Evolutionary conservation across 2,888 invertebrate species (phyloP).

Genomic region (Halocaridina rubra): DNA sequence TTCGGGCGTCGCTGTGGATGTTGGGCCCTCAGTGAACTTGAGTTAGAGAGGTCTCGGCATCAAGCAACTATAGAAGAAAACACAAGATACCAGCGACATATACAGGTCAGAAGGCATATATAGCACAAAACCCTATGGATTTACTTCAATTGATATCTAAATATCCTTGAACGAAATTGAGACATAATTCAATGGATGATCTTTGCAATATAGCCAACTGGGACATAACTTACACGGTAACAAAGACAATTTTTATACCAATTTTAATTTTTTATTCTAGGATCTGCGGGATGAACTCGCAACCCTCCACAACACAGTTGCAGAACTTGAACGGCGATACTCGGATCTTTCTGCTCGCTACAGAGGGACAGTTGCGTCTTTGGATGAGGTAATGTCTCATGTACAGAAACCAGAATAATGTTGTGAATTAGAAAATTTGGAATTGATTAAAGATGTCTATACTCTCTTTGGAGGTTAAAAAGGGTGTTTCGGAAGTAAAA

Average conservation of each 20-base stretch:
- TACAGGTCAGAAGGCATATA: constrained; percentile 59
- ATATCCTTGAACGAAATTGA: no score
- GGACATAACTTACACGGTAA: no score
- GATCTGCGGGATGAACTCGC: constrained; percentile 57
- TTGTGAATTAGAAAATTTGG: no score
- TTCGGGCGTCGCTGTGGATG: constrained; percentile 61
- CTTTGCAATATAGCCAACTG: no score
- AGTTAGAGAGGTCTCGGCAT: constrained; percentile 57
- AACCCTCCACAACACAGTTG: constrained; percentile 51
- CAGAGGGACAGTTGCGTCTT: constrained; percentile 33
- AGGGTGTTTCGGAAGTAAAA: no score
- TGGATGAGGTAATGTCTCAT: constrained; percentile 47
- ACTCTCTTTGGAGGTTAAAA: no score
- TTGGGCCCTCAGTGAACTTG: constrained; percentile 59
- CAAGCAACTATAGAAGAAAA: constrained; percentile 59
- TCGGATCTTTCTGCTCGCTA: constrained; percentile 57
- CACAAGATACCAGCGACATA: constrained; percentile 45
- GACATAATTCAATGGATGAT: no score
- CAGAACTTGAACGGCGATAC: constrained; percentile 54
- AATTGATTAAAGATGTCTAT: no score
- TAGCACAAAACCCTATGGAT: no score
- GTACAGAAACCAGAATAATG: no score
- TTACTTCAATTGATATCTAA: no score
- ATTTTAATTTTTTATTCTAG: constrained; percentile 30
- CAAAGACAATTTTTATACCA: no score